Base-by-base conservation (phyloP, 2,113 vertebrate species). In the Zosterops japonicus region DNA sequence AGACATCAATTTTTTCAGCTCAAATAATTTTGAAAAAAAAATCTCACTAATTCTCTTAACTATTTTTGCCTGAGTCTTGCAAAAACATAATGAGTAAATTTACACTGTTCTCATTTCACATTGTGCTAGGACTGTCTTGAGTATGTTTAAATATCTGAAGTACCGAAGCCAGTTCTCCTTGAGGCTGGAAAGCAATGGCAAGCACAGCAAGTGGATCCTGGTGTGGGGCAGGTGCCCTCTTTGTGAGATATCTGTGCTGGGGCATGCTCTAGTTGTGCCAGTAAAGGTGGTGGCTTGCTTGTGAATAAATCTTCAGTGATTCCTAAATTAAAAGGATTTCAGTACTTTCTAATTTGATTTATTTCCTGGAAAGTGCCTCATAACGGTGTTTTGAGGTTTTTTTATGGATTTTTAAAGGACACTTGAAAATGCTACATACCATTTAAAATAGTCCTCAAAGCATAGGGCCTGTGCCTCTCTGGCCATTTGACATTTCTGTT, bases 191-290 rank as follows among this genome's bases (percentile, higher is more conserved):
- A 60, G 6, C 0, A 0, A 23, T 21, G 55, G 15, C 0, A 1
- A 74, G 35, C 22, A 69, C 7, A 65, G 29, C 18, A 29, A 68
- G 9, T 0, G 1, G 39, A 41, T 5, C 10, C 50, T 61, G 39
- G 22, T 1, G 0, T 1, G 8, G 17, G 1, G 3, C 53, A 46
- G 42, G 11, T 3, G 1, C 29, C 18, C 1, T 1, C 7, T 68
- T 63, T 3, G 0, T 25, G 22, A 59, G 21, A 19, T 39, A 8
- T 79, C 57, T 5, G 1, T 53, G 42, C 39, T 46, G 33, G 21
- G 13, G 1, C 1, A 1, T 47, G 7, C 41, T 49, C 49, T 64
- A 56, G 21, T 39, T 49, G 23, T 52, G 3, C 27, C n/a, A 52
- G 39, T 15, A 60, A 76, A 80, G 33, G 24, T 5, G 2, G 9